phyloP scores from a whole-genome alignment of 2,888 invertebrate genomes.

The Kuschelorhynchus macadamiae region DNA sequence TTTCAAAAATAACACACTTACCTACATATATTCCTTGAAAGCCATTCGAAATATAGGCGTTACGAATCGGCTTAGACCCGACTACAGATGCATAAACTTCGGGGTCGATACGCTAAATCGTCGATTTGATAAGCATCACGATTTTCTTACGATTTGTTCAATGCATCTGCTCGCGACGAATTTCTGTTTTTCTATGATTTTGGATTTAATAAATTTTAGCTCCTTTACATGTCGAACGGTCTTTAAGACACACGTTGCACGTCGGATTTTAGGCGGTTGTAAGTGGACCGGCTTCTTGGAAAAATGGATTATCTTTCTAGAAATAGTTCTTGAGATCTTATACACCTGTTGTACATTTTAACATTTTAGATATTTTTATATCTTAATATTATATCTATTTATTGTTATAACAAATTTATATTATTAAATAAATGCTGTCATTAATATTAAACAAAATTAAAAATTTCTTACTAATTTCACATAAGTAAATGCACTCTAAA shows the following conservation, averaged over 20 bases:
- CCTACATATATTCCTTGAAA: slow-evolving; percentile 55
- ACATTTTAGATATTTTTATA: no score
- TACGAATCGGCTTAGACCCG: slow-evolving; percentile 60
- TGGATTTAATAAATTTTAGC: slow-evolving; percentile 24
- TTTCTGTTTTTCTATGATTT: slow-evolving; percentile 55
- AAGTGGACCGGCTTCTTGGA: slow-evolving; percentile 1
- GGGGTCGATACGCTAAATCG: slow-evolving; percentile 63
- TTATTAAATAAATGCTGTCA: no score
- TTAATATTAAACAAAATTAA: no score
- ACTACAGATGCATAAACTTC: slow-evolving; percentile 56
- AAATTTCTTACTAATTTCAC: no score
- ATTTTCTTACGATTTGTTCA: slow-evolving; percentile 58
- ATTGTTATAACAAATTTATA: no score
- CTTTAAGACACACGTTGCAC: slow-evolving; percentile 27
- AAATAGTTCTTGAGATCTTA: no score
- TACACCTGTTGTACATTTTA: no score
- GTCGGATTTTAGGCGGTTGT: slow-evolving; percentile 19
- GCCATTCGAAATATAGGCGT: slow-evolving; percentile 61
- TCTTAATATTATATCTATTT: no score
- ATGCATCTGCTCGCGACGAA: slow-evolving; percentile 66
- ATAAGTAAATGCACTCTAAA: no score
- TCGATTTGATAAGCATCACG: slow-evolving; percentile 63
- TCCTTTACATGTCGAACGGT: slow-evolving; percentile 17
- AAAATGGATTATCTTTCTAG: slow-evolving; percentile 7
- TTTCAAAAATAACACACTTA: slow-evolving; percentile 52